These are phyloP conservation scores for Cotesia vestalis DNA, from an alignment of 1,140 invertebrate genomes.

Conservation along the genomic window DNA sequence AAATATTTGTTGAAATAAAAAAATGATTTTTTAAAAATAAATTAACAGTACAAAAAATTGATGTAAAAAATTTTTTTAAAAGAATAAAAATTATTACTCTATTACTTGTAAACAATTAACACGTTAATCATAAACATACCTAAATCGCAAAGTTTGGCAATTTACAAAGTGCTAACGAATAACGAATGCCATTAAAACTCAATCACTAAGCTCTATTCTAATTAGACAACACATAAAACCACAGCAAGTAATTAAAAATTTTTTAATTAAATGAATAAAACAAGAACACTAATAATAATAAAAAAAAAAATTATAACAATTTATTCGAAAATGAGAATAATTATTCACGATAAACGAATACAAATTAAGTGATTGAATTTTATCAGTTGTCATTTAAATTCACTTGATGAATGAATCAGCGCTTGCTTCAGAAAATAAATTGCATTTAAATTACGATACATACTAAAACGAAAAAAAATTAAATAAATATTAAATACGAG, in stretches of 20 bases:
- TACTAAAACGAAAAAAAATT: neutral
- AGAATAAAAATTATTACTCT: neutral
- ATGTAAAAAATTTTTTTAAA: too few species aligned
- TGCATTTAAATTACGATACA: neutral
- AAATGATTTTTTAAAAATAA: too few species aligned
- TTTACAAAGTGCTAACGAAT: neutral
- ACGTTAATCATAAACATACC: neutral
- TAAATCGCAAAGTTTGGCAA: neutral
- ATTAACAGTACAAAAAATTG: too few species aligned
- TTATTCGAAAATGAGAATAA: neutral
- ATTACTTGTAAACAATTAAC: conserved; percentile 5
- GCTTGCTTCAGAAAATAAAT: conserved; percentile 1
- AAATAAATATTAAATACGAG: neutral
- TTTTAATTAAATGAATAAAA: too few species aligned
- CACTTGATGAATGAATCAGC: conserved; percentile 6
- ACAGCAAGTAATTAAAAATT: too few species aligned
- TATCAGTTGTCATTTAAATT: conserved; percentile 4
- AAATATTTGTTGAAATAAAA: too few species aligned
- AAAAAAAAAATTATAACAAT: too few species aligned
- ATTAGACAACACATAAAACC: too few species aligned
- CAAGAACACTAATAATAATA: too few species aligned
- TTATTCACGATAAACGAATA: conserved; percentile 8
- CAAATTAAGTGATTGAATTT: conserved; percentile 1
- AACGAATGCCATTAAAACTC: neutral
- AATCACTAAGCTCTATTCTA: too few species aligned